phyloP scores from a whole-genome alignment of 2,797 vertebrate genomes.

The Pseudotriccus pelzelni region DNA sequence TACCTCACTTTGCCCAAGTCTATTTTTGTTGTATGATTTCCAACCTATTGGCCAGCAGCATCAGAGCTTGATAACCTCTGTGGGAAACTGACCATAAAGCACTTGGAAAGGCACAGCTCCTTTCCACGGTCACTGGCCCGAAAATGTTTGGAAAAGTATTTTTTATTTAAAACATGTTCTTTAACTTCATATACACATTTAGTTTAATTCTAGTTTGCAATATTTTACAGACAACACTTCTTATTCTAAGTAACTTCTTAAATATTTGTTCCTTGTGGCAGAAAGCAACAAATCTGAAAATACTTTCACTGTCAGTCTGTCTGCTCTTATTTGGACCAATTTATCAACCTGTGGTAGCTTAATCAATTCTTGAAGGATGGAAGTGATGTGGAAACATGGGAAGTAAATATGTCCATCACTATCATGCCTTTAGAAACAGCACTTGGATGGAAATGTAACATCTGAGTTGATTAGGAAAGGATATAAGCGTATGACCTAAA shows the following conservation, averaged over 20 bases:
- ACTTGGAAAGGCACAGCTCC: background rate
- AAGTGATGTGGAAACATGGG: background rate
- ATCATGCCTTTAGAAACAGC: background rate
- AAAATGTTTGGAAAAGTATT: background rate
- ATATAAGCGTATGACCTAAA: background rate
- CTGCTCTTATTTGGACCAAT: background rate
- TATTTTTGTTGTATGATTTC: background rate
- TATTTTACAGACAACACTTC: background rate
- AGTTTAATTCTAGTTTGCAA: background rate
- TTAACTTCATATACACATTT: background rate
- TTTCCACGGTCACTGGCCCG: background rate
- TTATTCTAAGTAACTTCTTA: background rate
- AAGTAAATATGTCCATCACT: background rate
- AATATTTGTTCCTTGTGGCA: background rate
- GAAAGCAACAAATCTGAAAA: background rate
- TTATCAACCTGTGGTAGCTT: background rate
- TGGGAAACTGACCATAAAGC: background rate
- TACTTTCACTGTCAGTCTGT: background rate
- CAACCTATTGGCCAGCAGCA: background rate
- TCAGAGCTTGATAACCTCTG: constrained; percentile 22
- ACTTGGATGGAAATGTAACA: background rate
- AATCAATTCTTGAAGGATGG: background rate
- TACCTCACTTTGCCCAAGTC: background rate
- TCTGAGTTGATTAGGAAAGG: background rate
- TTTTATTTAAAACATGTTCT: background rate